Evolutionary conservation across 2,797 vertebrate genomes (phyloP).

Genomic region (Catostomus latipinnis): DNA sequence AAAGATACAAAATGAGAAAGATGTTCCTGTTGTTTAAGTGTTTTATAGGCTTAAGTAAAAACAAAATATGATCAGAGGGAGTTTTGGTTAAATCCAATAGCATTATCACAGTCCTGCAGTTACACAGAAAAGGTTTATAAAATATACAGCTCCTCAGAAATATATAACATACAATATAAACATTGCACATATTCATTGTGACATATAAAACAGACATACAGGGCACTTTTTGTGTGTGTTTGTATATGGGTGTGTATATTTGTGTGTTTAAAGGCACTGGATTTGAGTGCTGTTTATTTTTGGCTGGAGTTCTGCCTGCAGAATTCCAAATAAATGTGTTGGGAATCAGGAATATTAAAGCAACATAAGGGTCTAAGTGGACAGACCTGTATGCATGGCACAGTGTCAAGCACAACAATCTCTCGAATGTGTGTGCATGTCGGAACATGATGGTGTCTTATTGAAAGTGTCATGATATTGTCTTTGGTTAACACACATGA

Average conservation of each 20-base stretch:
- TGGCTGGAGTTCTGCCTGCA: constrained; percentile 89
- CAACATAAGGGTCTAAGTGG: constrained; percentile 15
- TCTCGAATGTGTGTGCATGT: constrained; percentile 9
- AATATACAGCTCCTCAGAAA: constrained; percentile 86
- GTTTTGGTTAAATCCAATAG: constrained; percentile 23
- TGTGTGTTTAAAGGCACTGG: constrained; percentile 68
- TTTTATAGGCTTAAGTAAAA: constrained; percentile 37
- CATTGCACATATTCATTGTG: constrained; percentile 85
- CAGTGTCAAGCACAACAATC: constrained; percentile 32
- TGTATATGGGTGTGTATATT: constrained; percentile 34
- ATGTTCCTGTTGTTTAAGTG: constrained; percentile 28
- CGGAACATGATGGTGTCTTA: background rate
- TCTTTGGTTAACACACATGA: constrained; percentile 20
- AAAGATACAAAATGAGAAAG: constrained; percentile 38
- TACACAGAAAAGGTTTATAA: constrained; percentile 72
- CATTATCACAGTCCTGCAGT: constrained; percentile 43
- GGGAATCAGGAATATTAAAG: constrained; percentile 57
- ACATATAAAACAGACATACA: constrained; percentile 65
- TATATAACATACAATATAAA: constrained; percentile 73
- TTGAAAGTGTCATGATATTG: constrained; percentile 12
- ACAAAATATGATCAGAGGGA: constrained; percentile 27
- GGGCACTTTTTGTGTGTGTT: constrained; percentile 13
- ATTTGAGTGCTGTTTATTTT: constrained; percentile 66
- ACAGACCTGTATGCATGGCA: constrained; percentile 6
- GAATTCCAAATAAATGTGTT: constrained; percentile 78